Evolutionary conservation across 1,140 invertebrate species (phyloP).

Genomic region (Batillaria attramentaria): DNA sequence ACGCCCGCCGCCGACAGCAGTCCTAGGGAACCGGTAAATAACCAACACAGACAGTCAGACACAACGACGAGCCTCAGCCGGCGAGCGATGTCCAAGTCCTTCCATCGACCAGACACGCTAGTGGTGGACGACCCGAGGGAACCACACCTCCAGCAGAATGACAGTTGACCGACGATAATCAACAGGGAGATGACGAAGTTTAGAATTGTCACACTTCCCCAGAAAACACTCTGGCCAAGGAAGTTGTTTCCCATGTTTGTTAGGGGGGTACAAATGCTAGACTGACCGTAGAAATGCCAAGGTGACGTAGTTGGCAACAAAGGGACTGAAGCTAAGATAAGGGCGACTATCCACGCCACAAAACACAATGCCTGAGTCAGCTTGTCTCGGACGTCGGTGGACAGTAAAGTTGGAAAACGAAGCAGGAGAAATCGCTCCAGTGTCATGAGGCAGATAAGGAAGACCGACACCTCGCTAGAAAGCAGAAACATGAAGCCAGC

Average conservation of each 20-base stretch:
- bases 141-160: slow-evolving; percentile 37
- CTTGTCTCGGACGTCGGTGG: slow-evolving; percentile 19
- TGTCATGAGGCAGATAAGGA: slow-evolving; percentile 57
- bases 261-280: slow-evolving; percentile 44
- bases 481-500: slow-evolving; percentile 57
- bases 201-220: slow-evolving; percentile 43
- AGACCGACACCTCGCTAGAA: slow-evolving; percentile 54
- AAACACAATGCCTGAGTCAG: slow-evolving; percentile 20
- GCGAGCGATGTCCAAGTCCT: slow-evolving; percentile 41
- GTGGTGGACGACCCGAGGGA: slow-evolving; percentile 23
- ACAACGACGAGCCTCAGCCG: slow-evolving; percentile 36
- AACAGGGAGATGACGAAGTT: slow-evolving; percentile 43
- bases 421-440: slow-evolving; percentile 55
- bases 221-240: background rate
- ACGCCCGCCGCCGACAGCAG: slow-evolving; percentile 39
- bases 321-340: slow-evolving; percentile 36
- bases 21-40: slow-evolving; percentile 26
- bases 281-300: slow-evolving; percentile 46
- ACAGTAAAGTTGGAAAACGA: slow-evolving; percentile 43
- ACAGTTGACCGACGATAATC: slow-evolving; percentile 42
- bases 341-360: slow-evolving; percentile 29
- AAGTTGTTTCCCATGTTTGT: slow-evolving; percentile 40
- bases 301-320: slow-evolving; percentile 21
- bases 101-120: background rate
- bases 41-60: slow-evolving; percentile 37